Conservation (phyloP, 2,113 vertebrate species). For the Butorides virescens region DNA sequence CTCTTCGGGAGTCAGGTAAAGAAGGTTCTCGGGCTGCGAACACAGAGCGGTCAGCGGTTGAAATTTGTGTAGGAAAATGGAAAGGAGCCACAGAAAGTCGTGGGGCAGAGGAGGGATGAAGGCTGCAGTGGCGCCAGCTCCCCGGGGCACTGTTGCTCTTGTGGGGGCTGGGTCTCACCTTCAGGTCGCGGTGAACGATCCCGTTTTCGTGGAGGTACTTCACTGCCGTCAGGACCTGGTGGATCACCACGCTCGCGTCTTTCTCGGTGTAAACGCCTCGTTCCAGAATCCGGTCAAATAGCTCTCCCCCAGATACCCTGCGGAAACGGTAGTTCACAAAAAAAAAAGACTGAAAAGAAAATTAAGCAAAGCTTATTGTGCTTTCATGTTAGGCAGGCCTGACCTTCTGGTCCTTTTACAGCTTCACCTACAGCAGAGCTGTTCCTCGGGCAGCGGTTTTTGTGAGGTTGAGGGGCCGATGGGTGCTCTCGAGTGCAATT, state of each 20-base stretch:
- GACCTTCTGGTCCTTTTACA: not conserved
- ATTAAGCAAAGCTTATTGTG: rapidly evolving
- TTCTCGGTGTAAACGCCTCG: slow-evolving; percentile 91
- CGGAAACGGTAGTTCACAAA: not conserved
- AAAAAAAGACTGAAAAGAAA: not conserved
- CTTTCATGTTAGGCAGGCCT: rapidly evolving
- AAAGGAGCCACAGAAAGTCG: no score
- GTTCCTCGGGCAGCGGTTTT: not conserved
- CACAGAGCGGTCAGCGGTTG: not conserved
- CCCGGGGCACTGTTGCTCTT: no score
- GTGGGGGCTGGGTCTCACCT: slow-evolving; percentile 70
- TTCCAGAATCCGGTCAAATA: slow-evolving; percentile 93
- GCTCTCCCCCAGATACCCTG: slow-evolving; percentile 93
- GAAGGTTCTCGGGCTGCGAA: slow-evolving; percentile 90
- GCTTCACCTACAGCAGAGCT: not conserved
- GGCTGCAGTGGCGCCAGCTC: not conserved
- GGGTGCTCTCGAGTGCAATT: not conserved
- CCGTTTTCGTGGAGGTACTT: slow-evolving; percentile 90
- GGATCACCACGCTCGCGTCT: slow-evolving; percentile 89
- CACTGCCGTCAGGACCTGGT: slow-evolving; percentile 90
- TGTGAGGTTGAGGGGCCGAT: not conserved
- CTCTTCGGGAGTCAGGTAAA: slow-evolving; percentile 88
- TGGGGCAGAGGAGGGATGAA: not conserved
- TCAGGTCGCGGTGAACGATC: slow-evolving; percentile 92
- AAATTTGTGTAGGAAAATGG: not conserved